Evolutionary conservation across 1,140 invertebrate species (phyloP).

Genomic region (Drosophila equinoxialis): DNA sequence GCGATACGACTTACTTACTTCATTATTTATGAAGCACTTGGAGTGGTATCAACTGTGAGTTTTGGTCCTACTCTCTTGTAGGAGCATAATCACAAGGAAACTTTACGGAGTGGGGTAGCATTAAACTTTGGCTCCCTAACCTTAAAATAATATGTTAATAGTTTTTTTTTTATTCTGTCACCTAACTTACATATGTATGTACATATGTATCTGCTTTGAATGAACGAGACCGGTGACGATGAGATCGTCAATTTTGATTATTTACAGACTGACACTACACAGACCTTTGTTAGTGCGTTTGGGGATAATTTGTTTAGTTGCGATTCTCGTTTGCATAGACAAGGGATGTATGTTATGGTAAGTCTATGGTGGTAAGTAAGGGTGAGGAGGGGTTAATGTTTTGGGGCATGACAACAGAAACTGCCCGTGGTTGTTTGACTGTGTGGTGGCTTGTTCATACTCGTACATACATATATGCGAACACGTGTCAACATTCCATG

Average conservation of each 20-base stretch:
- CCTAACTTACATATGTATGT: too few relatives aligned
- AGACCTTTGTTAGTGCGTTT: neutral
- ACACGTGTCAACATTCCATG: conserved; percentile 80
- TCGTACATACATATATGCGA: conserved; percentile 63
- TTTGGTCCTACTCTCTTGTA: too few relatives aligned
- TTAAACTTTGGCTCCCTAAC: too few relatives aligned
- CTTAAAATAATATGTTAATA: too few relatives aligned
- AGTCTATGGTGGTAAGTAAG: neutral
- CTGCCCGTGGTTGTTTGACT: conserved; percentile 48
- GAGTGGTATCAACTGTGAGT: too few relatives aligned
- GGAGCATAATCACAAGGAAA: too few relatives aligned
- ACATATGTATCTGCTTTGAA: too few relatives aligned
- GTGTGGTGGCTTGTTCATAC: conserved; percentile 47
- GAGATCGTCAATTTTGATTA: neutral
- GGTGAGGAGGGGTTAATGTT: conserved; percentile 15
- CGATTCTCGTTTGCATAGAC: conserved; percentile 50
- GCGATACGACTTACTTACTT: too few relatives aligned
- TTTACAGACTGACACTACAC: neutral
- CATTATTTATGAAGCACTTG: too few relatives aligned
- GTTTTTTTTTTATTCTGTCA: too few relatives aligned
- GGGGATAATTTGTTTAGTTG: conserved; percentile 45
- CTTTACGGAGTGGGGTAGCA: too few relatives aligned
- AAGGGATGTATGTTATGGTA: neutral
- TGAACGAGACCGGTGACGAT: neutral
- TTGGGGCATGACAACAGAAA: conserved; percentile 55